Evolutionary conservation across 1,140 invertebrate genomes (phyloP).

Genomic region (Pomphorhynchus laevis): DNA sequence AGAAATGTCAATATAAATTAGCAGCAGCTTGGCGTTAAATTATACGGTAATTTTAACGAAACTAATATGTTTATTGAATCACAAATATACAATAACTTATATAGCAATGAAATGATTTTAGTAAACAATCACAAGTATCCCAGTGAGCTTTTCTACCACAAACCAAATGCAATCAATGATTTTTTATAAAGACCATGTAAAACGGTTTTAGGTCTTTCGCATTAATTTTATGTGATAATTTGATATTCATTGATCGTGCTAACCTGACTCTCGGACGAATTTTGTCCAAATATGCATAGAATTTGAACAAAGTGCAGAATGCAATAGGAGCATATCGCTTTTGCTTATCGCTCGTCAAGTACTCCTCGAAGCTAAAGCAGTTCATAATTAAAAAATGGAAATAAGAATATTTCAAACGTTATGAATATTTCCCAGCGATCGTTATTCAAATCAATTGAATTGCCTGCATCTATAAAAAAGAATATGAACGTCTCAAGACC

Average conservation of each 20-base stretch:
- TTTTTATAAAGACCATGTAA: too few relatives aligned
- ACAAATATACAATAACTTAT: too few relatives aligned
- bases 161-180: too few relatives aligned
- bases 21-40: too few relatives aligned
- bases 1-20: too few relatives aligned
- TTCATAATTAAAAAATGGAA: conserved; percentile 12
- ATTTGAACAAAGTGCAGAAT: conserved; percentile 59
- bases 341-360: conserved; percentile 26
- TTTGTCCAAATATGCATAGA: conserved; percentile 55
- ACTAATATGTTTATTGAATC: too few relatives aligned
- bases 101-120: too few relatives aligned
- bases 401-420: conserved; percentile 28
- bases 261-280: conserved; percentile 39
- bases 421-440: conserved; percentile 57
- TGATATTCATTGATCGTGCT: neutral
- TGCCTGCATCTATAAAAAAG: conserved; percentile 58
- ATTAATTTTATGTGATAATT: too few relatives aligned
- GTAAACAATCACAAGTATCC: too few relatives aligned
- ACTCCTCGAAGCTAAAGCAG: conserved; percentile 38
- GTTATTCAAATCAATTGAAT: conserved; percentile 58
- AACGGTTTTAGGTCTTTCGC: too few relatives aligned
- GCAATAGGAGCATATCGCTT: conserved; percentile 37
- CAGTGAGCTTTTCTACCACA: too few relatives aligned
- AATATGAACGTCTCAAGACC: conserved; percentile 54
- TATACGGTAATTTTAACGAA: too few relatives aligned